Conservation (phyloP, 1,140 invertebrate genomes). For the Temnothorax nylanderi region DNA sequence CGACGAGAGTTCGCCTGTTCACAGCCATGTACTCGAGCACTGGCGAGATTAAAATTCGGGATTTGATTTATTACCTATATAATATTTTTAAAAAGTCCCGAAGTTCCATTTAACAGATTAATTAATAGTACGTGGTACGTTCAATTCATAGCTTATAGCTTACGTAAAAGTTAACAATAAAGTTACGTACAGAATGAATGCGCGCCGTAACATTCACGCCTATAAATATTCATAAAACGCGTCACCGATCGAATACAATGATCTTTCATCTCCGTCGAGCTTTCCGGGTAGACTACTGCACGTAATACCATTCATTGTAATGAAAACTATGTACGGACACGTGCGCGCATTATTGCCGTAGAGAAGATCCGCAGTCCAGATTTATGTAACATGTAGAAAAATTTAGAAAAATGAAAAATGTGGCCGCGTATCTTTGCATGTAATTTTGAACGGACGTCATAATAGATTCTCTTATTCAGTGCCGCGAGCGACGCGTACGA, state of each 20-base stretch:
- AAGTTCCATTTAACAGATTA: neutral
- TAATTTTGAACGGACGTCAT: neutral
- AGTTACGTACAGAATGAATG: neutral
- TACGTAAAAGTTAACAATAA: neutral
- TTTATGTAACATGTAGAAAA: neutral
- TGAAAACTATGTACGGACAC: neutral
- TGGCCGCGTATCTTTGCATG: neutral
- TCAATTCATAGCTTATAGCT: neutral
- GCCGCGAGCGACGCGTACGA: neutral
- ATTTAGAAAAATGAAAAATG: neutral
- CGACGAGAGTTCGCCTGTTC: conserved; percentile 79
- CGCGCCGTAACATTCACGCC: neutral
- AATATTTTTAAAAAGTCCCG: neutral
- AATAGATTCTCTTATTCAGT: neutral
- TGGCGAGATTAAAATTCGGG: conserved; percentile 41
- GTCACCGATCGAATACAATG: neutral
- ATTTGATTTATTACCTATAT: neutral
- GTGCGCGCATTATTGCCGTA: neutral
- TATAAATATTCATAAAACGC: conserved; percentile 10
- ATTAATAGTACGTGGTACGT: neutral
- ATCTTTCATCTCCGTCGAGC: neutral
- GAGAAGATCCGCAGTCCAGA: neutral
- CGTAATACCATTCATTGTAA: neutral
- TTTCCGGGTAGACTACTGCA: conserved; percentile 2
- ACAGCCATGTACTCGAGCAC: conserved; percentile 84